Evolutionary conservation across 2,113 vertebrate genomes (phyloP).

Genomic region (Cyanoramphus novaezelandiae): DNA sequence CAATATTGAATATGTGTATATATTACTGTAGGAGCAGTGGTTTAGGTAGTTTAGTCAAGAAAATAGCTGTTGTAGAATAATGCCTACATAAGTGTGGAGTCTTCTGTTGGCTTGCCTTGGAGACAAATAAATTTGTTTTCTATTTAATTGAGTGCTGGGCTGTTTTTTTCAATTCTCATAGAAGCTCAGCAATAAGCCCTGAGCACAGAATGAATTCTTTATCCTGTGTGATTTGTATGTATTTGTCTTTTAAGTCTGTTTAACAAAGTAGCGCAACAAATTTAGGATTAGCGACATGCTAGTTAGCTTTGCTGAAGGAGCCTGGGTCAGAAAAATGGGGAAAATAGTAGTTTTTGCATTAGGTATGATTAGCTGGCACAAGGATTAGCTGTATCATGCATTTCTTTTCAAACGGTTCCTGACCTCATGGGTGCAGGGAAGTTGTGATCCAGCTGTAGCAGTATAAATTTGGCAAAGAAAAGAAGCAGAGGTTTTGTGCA

Average conservation of each 20-base stretch:
- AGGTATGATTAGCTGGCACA: neutral
- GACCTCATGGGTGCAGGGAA: slow-evolving; percentile 7
- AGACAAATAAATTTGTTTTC: slow-evolving; percentile 18
- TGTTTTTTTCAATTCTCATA: neutral
- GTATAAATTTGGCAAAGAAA: slow-evolving; percentile 36
- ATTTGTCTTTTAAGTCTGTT: slow-evolving; percentile 37
- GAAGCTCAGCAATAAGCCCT: slow-evolving; percentile 16
- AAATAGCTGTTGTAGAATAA: neutral
- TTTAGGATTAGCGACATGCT: neutral
- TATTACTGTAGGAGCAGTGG: neutral
- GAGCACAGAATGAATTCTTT: slow-evolving; percentile 15
- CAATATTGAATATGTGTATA: neutral
- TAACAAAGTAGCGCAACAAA: slow-evolving; percentile 38
- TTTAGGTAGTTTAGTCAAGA: neutral
- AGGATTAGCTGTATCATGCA: neutral
- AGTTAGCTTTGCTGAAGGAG: slow-evolving; percentile 14
- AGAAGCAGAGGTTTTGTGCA: neutral
- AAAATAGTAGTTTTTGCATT: neutral
- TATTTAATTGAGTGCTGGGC: neutral
- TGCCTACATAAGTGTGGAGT: neutral
- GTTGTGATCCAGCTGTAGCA: slow-evolving; percentile 35
- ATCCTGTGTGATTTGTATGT: slow-evolving; percentile 1
- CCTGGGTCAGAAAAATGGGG: neutral
- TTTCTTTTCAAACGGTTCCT: slow-evolving; percentile 8
- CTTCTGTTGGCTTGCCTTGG: neutral